Conservation (phyloP, 2,888 invertebrate species). For the Cyrtodaria siliqua region DNA sequence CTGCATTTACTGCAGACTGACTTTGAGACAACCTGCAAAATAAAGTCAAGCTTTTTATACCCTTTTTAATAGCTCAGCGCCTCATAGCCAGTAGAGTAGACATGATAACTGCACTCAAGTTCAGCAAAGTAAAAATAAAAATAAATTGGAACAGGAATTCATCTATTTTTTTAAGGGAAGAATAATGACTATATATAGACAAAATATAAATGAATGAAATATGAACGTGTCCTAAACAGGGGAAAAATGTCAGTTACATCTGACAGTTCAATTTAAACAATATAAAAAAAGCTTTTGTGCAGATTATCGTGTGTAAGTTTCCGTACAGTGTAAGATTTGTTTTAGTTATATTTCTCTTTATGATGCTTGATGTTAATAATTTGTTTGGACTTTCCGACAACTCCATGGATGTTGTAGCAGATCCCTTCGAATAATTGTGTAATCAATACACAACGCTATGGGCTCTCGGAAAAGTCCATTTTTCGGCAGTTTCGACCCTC, state of each 20-base stretch:
- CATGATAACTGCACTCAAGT: conserved; percentile 32
- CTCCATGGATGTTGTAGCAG: background rate
- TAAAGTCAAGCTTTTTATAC: conserved; percentile 4
- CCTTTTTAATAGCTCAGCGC: conserved; percentile 9
- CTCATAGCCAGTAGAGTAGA: conserved; percentile 8
- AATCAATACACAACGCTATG: conserved; percentile 14
- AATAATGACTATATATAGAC: no score
- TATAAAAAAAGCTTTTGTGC: conserved; percentile 13
- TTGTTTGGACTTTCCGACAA: conserved; percentile 1
- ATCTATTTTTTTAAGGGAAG: no score
- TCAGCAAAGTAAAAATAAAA: background rate
- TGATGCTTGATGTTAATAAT: conserved; percentile 36
- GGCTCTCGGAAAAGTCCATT: conserved; percentile 48
- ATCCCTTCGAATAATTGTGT: background rate
- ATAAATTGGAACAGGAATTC: no score
- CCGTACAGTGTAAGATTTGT: conserved; percentile 59
- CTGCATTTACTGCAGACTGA: conserved; percentile 31
- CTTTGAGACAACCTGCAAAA: conserved; percentile 36
- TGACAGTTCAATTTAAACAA: no score
- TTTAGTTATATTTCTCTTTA: conserved; percentile 51
- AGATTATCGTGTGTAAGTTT: conserved; percentile 58
- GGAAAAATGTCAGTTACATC: no score
- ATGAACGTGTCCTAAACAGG: no score
- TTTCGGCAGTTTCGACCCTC: conserved; percentile 59
- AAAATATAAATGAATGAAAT: background rate